Conservation (phyloP, 2,113 vertebrate species). For the Uria aalge region DNA sequence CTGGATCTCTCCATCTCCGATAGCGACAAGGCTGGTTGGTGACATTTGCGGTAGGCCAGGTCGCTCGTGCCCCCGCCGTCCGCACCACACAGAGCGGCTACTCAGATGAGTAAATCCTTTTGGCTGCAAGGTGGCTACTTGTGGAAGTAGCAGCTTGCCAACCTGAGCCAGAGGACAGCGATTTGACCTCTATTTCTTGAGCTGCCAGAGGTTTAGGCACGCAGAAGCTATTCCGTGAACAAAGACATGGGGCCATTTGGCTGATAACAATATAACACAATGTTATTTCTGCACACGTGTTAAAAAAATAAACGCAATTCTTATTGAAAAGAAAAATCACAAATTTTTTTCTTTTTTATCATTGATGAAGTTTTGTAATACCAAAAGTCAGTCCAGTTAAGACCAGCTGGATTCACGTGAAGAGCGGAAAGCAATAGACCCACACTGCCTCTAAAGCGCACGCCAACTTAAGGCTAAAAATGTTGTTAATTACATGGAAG, state of each 20-base stretch:
- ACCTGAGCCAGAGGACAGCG: neutral
- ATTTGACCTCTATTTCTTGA: neutral
- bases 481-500: neutral
- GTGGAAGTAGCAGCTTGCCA: neutral
- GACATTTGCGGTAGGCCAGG: neutral
- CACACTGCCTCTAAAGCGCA: neutral
- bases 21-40: neutral
- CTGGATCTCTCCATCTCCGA: neutral
- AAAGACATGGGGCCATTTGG: neutral
- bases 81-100: neutral
- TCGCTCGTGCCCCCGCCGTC: neutral
- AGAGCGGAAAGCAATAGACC: neutral
- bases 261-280: neutral
- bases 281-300: fast-evolving
- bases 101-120: neutral
- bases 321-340: neutral
- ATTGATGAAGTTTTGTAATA: neutral
- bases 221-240: neutral
- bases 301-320: neutral
- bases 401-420: fast-evolving
- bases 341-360: neutral
- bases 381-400: neutral
- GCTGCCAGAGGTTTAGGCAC: neutral
- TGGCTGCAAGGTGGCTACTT: neutral
- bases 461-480: neutral